Evolutionary conservation across 2,113 vertebrate species (phyloP).

Genomic region (Cyrtonyx montezumae): DNA sequence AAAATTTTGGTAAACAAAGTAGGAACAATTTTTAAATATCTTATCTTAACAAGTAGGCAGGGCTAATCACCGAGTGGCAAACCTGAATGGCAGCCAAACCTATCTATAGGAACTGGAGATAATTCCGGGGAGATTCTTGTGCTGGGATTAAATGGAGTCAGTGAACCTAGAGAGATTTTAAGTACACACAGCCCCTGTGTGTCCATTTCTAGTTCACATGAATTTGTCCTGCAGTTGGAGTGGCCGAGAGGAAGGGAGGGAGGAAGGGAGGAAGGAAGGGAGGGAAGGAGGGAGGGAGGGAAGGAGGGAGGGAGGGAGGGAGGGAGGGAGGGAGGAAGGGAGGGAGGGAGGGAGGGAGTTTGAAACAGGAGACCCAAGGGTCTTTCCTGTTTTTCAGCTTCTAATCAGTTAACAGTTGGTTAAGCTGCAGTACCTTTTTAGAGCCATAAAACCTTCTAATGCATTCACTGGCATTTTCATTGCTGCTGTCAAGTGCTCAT

Average conservation of each 20-base stretch:
- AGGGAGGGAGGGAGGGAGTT: not conserved
- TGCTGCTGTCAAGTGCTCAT: not conserved
- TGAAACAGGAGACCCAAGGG: not conserved
- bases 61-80: slow-evolving; percentile 15
- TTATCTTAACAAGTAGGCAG: not conserved
- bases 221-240: not conserved
- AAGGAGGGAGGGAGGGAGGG: not conserved
- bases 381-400: not conserved
- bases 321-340: too few species aligned
- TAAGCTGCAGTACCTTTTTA: not conserved
- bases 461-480: not conserved
- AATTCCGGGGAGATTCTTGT: not conserved
- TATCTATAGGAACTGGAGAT: slow-evolving; percentile 4
- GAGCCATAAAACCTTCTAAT: not conserved
- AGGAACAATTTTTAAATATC: not conserved
- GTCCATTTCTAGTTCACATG: not conserved
- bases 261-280: rapidly evolving
- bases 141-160: not conserved
- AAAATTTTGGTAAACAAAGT: not conserved
- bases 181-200: not conserved
- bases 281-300: not conserved
- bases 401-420: not conserved
- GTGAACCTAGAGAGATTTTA: not conserved
- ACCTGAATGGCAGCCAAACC: slow-evolving; percentile 30
- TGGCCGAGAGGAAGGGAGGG: not conserved